Evolutionary conservation across 2,888 invertebrate genomes (phyloP), one percentile per base, ranked within the genome.

Genomic region (Tillus elongatus): DNA sequence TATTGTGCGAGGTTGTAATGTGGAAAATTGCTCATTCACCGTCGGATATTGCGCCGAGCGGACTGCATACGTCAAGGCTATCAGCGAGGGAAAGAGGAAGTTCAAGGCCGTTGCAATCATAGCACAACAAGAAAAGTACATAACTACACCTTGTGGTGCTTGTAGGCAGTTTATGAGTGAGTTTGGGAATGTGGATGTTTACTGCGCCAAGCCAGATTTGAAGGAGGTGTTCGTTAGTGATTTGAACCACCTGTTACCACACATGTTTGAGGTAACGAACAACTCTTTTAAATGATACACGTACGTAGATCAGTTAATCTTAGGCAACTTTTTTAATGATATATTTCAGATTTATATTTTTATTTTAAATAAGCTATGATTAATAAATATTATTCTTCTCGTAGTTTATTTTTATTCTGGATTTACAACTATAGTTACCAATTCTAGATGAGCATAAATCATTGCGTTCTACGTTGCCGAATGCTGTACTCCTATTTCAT

Each of bases 21-120:
- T 97, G 11, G 97, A 98, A 65, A 97, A 90, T 61, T 74, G 79
- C 0, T 79, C 89, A 0, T 83, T 82, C 50, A 76, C 86, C 0
- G 77, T 85, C 1, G 66, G 78, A 1, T 75, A 87, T 30, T 97
- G 96, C 65, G 97, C 96, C 0, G 96, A 97, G 62, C 71, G 91
- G 30, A 75, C 82, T 1, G 95, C 93, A 0, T 69, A 89, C 1
- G 76, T 74, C 1, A 86, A 83, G 56, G 93, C 93, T 0, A 77
- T 96, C 1, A 82, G 87, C 36, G 82, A 85, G 46, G 95, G 95
- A 0, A 75, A 82, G 45, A 68, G 57, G 2, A 75, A 79, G 41
- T 85, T 91, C 57, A 71, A 68, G 41, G 75, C 74, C 8, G 71
- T 91, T 4, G 82, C 82, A 0, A 77, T 90, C 1, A 74, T 80